Conservation (phyloP, 1,140 invertebrate genomes). For the Drosophila erecta region DNA sequence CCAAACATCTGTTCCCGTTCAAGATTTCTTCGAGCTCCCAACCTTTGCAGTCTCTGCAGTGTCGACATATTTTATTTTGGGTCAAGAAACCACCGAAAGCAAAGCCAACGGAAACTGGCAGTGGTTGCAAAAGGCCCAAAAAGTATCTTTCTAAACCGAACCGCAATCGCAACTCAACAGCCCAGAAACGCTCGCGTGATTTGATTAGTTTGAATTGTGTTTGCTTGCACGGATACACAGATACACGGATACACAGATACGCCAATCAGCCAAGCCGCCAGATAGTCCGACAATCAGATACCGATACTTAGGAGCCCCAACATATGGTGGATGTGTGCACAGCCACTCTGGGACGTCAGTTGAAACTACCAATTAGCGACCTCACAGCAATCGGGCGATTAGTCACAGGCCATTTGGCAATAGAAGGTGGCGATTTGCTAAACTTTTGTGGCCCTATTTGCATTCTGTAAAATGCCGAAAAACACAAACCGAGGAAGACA, state of each 20-base stretch:
- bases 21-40: conserved; percentile 17
- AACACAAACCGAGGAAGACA: not conserved
- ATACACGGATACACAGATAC: conserved; percentile 1
- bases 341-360: conserved; percentile 17
- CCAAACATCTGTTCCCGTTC: not conserved
- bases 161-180: conserved; percentile 10
- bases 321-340: conserved; percentile 29
- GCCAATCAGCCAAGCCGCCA: not conserved
- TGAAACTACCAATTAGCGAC: conserved; percentile 68
- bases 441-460: conserved; percentile 51
- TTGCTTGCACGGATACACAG: conserved; percentile 1
- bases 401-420: conserved; percentile 68
- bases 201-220: conserved; percentile 10
- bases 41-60: conserved; percentile 33
- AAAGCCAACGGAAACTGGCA: conserved; percentile 37
- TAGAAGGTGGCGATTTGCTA: conserved; percentile 56
- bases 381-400: conserved; percentile 55
- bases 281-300: not conserved
- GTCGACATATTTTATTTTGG: conserved; percentile 42
- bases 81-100: conserved; percentile 38
- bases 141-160: conserved; percentile 26
- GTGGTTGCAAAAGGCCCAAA: conserved; percentile 37
- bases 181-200: conserved; percentile 27
- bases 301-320: conserved; percentile 13
- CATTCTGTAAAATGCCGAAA: conserved; percentile 35